phyloP scores from a whole-genome alignment of 2,888 invertebrate genomes.

The Leucophenga maculata region DNA sequence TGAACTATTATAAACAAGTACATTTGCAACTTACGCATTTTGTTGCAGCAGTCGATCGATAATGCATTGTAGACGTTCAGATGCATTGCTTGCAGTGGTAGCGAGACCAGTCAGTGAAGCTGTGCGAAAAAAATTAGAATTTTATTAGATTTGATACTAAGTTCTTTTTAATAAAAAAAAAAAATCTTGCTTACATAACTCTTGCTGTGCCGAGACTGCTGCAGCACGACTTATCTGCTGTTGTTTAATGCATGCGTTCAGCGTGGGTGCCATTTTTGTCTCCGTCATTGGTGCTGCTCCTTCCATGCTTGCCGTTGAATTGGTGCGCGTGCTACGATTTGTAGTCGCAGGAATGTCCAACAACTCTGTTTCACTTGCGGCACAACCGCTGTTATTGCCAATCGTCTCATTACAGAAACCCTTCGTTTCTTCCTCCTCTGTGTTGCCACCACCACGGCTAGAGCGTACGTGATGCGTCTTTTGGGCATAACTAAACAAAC shows the following conservation, averaged over 20 bases:
- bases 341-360: conserved; percentile 26
- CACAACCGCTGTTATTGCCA: conserved; percentile 28
- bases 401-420: conserved; percentile 62
- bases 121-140: conserved; percentile 22
- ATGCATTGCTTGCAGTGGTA: conserved; percentile 54
- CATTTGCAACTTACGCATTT: conserved; percentile 60
- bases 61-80: conserved; percentile 64
- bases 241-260: too few relatives aligned
- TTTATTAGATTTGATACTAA: not conserved
- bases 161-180: not conserved
- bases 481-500: conserved; percentile 49
- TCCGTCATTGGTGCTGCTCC: conserved; percentile 29
- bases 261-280: not conserved
- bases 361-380: conserved; percentile 14
- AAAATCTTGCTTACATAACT: conserved; percentile 41
- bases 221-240: not conserved
- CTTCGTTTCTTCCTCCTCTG: conserved; percentile 57
- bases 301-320: conserved; percentile 9
- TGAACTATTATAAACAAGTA: too few relatives aligned
- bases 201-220: conserved; percentile 35
- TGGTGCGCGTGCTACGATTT: conserved; percentile 48
- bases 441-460: not conserved
- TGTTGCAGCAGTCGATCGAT: conserved; percentile 65
- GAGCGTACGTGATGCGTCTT: conserved; percentile 34
- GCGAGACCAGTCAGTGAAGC: conserved; percentile 61